Percentiles rank a stretch among this genome's conserved stretches.
Evolutionary conservation across 2,113 vertebrate species (phyloP).

Genomic region (Notarius lentiginosus): DNA sequence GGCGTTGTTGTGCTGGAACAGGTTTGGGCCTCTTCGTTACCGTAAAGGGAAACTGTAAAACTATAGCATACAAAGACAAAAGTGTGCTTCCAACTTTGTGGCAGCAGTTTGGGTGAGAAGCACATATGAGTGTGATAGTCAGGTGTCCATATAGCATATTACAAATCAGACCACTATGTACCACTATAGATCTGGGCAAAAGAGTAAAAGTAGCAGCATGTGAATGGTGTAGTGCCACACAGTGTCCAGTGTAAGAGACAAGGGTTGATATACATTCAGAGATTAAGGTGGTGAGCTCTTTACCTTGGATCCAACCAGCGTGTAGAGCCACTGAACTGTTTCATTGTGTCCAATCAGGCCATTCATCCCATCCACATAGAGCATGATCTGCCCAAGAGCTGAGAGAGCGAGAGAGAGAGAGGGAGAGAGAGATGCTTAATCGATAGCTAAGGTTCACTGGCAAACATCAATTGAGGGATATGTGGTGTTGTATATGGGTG

Average conservation of each 20-base stretch:
- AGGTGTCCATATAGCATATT: background rate
- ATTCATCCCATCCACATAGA: constrained; percentile 98
- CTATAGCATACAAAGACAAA: background rate
- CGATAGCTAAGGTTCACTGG: background rate
- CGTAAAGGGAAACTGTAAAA: background rate
- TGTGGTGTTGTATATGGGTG: background rate
- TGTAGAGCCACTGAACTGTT: constrained; percentile 95
- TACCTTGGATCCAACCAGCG: constrained; percentile 95
- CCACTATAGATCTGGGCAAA: constrained; percentile 64
- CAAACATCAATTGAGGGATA: background rate
- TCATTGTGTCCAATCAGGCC: constrained; percentile 94
- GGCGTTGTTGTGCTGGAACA: background rate
- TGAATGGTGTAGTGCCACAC: background rate
- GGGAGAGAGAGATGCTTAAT: constrained; percentile 1
- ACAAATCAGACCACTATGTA: background rate
- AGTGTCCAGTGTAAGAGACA: background rate
- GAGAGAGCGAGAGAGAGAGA: constrained; percentile 49
- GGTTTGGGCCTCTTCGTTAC: background rate
- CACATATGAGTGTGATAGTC: background rate
- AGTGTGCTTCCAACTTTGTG: background rate
- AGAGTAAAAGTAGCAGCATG: background rate
- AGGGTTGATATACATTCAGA: background rate
- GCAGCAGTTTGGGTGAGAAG: background rate
- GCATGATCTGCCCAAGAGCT: constrained; percentile 98
- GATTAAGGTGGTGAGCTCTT: constrained; percentile 41